Base-by-base conservation (phyloP, 2,888 invertebrate species). In the Sycophila texana region DNA sequence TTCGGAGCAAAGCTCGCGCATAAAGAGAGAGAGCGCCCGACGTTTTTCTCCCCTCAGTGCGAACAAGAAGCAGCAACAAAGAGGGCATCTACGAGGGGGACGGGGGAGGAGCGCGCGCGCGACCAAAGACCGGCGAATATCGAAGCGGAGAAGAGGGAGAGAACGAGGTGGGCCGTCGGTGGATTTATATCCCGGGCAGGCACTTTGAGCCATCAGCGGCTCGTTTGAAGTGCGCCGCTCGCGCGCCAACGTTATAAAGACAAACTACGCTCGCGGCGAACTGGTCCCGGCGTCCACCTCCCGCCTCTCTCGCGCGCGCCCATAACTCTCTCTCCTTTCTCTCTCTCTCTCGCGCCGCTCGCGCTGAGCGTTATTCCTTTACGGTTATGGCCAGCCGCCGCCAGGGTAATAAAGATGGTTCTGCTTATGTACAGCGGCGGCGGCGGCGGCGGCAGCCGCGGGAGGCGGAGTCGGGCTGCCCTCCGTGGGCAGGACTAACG, bases 401-500 rank as follows among this genome's bases (percentile, higher is more conserved):
- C 82, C 87, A 39, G 88, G 88, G 89, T 90, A 90, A 90, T 91
- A 91, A 91, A 91, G 91, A 91, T 91, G 91, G 91, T 90, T 91
- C 90, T 90, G 89, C 87, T 89, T 89, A 87, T 88, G 87, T 88
- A 87, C 85, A 86, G 84, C 58, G 49, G 65, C n/a, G 47, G 68
- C 71, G 65, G 68, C 71, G 65, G 68, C 76, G 58, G 30, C 60
- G 49, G 60, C 20, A 49, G 61, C 20, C 22, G 65, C 89, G 88
- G 91, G 91, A 91, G 92, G 92, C 91, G 91, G 91, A 90, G 92
- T 88, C 90, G 90, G 87, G 86, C 86, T 88, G 89, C 89, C 88
- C 87, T 91, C 91, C 89, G 91, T 91, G 91, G 92, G 92, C 91
- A 90, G 92, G 92, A 89, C 91, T 91, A 90, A 89, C 89, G 89